Conservation (phyloP, 2,797 vertebrate genomes). For the Pristis pectinata region DNA sequence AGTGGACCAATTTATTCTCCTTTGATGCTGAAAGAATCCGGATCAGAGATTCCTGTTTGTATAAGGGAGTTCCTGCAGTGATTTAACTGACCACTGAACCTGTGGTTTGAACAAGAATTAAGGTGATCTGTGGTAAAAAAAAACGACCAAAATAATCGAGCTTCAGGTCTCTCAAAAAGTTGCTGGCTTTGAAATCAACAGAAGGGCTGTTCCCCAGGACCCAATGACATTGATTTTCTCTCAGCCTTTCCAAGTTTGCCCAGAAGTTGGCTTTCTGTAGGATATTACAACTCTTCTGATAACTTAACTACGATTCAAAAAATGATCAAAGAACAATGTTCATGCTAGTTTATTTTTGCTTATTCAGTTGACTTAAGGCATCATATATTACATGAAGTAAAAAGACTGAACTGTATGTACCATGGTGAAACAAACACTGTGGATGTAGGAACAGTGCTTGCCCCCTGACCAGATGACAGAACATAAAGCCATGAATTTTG, state of each 20-base stretch:
- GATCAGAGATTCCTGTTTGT: background rate
- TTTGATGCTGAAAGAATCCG: background rate
- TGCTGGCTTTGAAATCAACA: background rate
- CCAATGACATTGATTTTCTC: background rate
- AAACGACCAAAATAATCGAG: background rate
- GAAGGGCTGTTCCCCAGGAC: background rate
- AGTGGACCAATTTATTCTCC: background rate
- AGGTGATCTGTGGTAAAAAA: background rate
- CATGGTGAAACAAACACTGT: background rate
- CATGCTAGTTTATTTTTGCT: conserved; percentile 3
- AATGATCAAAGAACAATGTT: background rate
- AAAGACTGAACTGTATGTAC: background rate
- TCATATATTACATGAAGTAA: background rate
- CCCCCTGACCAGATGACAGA: background rate
- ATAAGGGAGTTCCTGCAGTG: background rate
- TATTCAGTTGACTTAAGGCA: conserved; percentile 26
- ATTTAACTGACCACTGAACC: background rate
- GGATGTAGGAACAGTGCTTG: background rate
- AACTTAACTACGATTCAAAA: background rate
- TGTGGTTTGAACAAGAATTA: background rate
- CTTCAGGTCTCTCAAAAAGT: background rate
- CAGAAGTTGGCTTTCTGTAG: background rate
- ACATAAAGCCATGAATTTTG: background rate
- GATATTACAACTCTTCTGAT: background rate
- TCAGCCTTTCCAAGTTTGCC: background rate